Conservation (phyloP, 1,140 invertebrate species). For the Atta texana region DNA sequence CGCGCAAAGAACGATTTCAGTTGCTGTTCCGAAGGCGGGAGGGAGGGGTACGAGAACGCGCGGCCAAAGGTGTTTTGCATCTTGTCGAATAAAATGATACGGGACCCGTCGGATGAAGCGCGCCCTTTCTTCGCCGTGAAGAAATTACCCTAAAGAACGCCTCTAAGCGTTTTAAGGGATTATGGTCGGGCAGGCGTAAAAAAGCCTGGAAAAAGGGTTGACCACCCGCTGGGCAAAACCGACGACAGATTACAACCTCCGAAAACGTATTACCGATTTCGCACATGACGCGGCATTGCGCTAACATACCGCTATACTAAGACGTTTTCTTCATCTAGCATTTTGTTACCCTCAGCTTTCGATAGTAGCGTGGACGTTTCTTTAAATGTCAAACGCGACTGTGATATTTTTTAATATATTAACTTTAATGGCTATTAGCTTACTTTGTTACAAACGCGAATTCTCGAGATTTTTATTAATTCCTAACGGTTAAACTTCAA, state of each 20-base stretch:
- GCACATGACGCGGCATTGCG: not conserved
- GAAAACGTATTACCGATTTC: slow-evolving; percentile 68
- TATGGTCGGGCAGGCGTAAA: slow-evolving; percentile 80
- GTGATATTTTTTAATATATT: not conserved
- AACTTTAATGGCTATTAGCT: not conserved
- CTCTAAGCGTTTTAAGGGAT: slow-evolving; percentile 82
- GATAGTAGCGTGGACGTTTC: not conserved
- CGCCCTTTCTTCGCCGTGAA: slow-evolving; percentile 63
- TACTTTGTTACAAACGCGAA: not conserved
- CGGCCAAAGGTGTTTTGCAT: slow-evolving; percentile 79
- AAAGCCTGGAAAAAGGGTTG: slow-evolving; percentile 78
- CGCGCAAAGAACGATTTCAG: slow-evolving; percentile 41
- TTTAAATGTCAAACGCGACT: not conserved
- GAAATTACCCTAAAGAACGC: slow-evolving; percentile 82
- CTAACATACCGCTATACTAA: not conserved
- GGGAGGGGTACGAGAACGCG: slow-evolving; percentile 21
- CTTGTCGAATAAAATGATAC: slow-evolving; percentile 55
- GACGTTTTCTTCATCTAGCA: not conserved
- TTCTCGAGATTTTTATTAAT: not conserved
- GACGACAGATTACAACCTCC: slow-evolving; percentile 77
- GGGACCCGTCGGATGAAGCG: slow-evolving; percentile 44
- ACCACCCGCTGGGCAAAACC: slow-evolving; percentile 80
- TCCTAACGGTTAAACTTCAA: slow-evolving; percentile 11
- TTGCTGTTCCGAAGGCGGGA: slow-evolving; percentile 15
- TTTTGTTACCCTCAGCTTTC: not conserved